Evolutionary conservation across 1,140 invertebrate species (phyloP).

Genomic region (Brachionus plicatilis): DNA sequence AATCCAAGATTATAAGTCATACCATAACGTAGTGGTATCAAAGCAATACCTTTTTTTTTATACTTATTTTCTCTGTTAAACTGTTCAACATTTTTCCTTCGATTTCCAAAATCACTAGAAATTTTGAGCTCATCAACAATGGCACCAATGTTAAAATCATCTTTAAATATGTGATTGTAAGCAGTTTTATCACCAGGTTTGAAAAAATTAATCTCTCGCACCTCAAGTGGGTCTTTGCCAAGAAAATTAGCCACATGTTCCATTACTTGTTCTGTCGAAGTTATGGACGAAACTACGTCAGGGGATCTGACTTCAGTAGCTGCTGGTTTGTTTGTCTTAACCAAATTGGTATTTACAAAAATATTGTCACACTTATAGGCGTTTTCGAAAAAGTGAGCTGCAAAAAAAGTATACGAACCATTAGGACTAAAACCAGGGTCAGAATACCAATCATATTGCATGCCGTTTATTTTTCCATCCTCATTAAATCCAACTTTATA

Average conservation of each 20-base stretch:
- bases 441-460: not conserved
- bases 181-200: constrained; percentile 48
- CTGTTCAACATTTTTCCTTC: no score
- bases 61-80: no score
- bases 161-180: constrained; percentile 48
- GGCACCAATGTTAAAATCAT: constrained; percentile 60
- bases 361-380: not conserved
- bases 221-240: no score
- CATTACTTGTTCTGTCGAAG: constrained; percentile 69
- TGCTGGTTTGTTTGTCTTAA: constrained; percentile 20
- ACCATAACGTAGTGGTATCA: no score
- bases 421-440: not conserved
- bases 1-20: no score
- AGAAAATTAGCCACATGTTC: constrained; percentile 45
- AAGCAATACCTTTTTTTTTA: no score
- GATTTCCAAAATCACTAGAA: no score
- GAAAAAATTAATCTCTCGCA: constrained; percentile 55
- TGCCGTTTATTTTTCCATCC: not conserved
- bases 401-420: not conserved
- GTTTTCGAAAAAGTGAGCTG: not conserved
- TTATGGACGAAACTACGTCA: constrained; percentile 47
- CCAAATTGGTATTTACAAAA: not conserved
- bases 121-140: constrained; percentile 57
- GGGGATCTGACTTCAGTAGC: not conserved
- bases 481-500: constrained; percentile 63